These are phyloP conservation scores for Corynorhinus townsendii DNA, from an alignment of 2,113 vertebrate species.

Conservation along the genomic window DNA sequence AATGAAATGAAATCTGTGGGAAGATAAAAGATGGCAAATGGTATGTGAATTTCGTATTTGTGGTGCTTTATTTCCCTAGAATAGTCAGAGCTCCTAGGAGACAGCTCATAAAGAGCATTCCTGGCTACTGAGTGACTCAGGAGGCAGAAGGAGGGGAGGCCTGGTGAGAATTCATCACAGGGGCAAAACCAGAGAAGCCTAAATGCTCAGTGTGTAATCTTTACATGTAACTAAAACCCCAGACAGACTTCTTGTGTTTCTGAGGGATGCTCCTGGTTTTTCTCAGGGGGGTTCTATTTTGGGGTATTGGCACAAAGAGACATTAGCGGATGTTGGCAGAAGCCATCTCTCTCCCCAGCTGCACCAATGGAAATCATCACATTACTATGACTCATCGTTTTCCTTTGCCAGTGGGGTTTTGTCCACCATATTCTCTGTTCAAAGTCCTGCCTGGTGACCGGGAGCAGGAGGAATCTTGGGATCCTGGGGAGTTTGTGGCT, in stretches of 20 bases:
- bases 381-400: constrained; percentile 46
- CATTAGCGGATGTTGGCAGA: constrained; percentile 49
- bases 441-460: background rate
- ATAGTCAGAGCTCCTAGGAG: background rate
- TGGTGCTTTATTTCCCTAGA: background rate
- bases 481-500: background rate
- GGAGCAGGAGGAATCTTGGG: background rate
- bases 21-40: background rate
- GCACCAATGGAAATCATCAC: constrained; percentile 32
- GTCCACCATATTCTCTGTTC: background rate
- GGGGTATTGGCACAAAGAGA: background rate
- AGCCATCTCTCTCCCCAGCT: constrained; percentile 5
- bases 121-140: background rate
- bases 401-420: background rate
- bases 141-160: background rate
- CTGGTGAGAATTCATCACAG: background rate
- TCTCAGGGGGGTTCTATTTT: constrained; percentile 48
- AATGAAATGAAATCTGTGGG: background rate
- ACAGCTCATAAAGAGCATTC: background rate
- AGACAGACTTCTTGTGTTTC: constrained; percentile 19
- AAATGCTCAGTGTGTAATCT: constrained; percentile 32
- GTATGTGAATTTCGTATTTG: background rate
- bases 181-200: background rate
- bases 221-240: background rate
- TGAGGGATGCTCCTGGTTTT: constrained; percentile 42